These are phyloP conservation scores for Axinella damicornis DNA, from an alignment of 37 sponge, comb jelly and placozoan species.

Conservation along the genomic window DNA sequence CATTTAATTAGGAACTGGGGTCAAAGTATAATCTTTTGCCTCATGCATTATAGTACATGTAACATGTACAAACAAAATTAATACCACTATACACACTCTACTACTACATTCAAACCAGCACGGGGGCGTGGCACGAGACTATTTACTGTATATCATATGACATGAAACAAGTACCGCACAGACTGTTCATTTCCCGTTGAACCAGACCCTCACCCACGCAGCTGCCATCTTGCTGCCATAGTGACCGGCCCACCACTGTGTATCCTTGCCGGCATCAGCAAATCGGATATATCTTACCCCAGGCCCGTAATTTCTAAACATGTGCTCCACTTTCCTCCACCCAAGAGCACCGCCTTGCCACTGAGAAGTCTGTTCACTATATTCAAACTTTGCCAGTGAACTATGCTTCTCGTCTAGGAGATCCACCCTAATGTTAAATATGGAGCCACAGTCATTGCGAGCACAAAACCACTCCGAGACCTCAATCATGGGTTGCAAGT, in stretches of 20 bases:
- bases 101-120: no score
- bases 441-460: conserved; percentile 63
- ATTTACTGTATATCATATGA: no score
- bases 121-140: no score
- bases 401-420: conserved; percentile 31
- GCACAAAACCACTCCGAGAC: conserved; percentile 69
- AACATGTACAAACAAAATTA: no score
- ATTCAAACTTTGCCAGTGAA: background rate
- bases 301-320: conserved; percentile 41
- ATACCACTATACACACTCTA: no score
- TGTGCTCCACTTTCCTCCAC: conserved; percentile 55
- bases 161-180: no score
- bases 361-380: conserved; percentile 30
- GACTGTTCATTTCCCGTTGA: conserved; percentile 3
- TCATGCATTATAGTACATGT: no score
- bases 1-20: no score
- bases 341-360: conserved; percentile 59
- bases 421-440: conserved; percentile 36
- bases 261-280: conserved; percentile 67
- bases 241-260: conserved; percentile 73
- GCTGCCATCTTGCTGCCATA: conserved; percentile 79
- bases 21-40: no score
- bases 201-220: conserved; percentile 31
- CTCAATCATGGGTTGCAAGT: conserved; percentile 39
- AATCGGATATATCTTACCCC: conserved; percentile 62